Conservation (phyloP, 2,888 invertebrate genomes). For the Ptilodon capucinus region DNA sequence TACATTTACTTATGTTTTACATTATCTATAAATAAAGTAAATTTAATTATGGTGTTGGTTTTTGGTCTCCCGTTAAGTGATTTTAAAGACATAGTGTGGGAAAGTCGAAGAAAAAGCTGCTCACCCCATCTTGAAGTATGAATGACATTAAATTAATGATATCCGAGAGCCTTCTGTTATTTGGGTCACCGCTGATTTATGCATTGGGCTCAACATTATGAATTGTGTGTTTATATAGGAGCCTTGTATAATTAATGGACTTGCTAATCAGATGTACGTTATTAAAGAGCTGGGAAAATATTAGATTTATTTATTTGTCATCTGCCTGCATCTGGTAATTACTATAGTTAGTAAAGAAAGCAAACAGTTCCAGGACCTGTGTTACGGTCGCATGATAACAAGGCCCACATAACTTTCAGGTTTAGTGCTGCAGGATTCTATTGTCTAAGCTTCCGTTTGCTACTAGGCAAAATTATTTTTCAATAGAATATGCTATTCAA, state of each 20-base stretch:
- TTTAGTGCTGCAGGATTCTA: too few species aligned
- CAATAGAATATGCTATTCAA: not conserved
- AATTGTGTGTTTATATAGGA: slow-evolving; percentile 5
- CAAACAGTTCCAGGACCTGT: too few species aligned
- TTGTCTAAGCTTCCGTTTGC: too few species aligned
- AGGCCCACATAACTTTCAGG: too few species aligned
- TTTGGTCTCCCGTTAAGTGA: too few species aligned
- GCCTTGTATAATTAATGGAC: slow-evolving; percentile 15
- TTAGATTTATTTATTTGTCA: not conserved
- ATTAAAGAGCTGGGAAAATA: not conserved
- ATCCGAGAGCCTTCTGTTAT: slow-evolving; percentile 7
- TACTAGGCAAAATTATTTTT: too few species aligned
- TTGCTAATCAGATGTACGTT: slow-evolving; percentile 8
- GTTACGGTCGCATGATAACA: too few species aligned
- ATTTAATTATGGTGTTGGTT: too few species aligned
- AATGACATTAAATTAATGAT: slow-evolving; percentile 1
- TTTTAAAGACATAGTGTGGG: not conserved
- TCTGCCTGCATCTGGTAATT: not conserved
- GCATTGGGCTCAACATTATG: slow-evolving; percentile 7
- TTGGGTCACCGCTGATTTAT: slow-evolving; percentile 25
- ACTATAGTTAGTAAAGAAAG: too few species aligned
- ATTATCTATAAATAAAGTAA: too few species aligned
- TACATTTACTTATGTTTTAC: too few species aligned
- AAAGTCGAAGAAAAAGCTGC: not conserved
- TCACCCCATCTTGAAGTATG: not conserved